phyloP scores from a whole-genome alignment of 53 echinoderm and acorn worm genomes.

The Paracentrotus lividus region DNA sequence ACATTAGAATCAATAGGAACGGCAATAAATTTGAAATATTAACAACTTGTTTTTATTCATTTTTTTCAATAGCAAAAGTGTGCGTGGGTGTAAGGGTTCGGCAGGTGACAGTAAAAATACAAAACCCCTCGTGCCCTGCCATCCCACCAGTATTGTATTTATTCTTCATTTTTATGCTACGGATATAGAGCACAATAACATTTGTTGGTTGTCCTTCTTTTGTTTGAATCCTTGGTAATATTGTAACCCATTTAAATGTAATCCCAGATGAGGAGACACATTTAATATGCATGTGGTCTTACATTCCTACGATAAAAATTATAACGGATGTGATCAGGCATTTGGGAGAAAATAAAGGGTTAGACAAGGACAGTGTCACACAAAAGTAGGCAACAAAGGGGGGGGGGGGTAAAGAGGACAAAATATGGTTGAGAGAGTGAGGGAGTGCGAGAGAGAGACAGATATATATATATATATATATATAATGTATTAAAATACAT shows the following conservation, averaged over 20 bases:
- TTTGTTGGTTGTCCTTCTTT: background rate
- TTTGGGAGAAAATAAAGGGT: no score
- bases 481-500: background rate
- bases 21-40: no score
- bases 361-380: no score
- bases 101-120: slow-evolving; percentile 18
- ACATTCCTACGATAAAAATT: no score
- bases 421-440: background rate
- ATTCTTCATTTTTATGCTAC: background rate
- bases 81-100: background rate
- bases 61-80: no score
- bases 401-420: background rate
- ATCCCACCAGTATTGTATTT: background rate
- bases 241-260: background rate
- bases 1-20: no score
- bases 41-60: no score
- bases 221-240: background rate
- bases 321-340: no score
- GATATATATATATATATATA: background rate
- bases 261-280: background rate
- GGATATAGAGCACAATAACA: background rate
- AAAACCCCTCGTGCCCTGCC: background rate
- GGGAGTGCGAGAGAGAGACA: background rate
- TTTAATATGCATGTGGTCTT: no score
- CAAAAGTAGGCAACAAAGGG: no score